Evolutionary conservation across 2,113 vertebrate genomes (phyloP), one percentile per base, ranked within the genome.

Genomic region (Anarrhichthys ocellatus): DNA sequence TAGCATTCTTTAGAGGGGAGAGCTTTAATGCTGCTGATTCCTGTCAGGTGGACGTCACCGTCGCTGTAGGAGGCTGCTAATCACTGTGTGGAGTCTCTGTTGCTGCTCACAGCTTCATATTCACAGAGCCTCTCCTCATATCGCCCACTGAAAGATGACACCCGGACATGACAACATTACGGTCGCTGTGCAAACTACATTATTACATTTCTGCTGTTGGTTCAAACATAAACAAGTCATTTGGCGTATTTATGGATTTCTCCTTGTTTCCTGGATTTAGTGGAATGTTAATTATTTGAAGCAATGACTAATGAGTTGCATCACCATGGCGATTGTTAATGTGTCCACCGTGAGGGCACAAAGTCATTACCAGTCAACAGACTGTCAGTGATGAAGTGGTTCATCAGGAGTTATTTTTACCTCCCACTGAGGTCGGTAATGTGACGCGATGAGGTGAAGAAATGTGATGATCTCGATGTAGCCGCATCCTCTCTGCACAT

Each of bases 351-450:
- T 29, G 36, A 62, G 54, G 42, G 6, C 66, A 38, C 10, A 22
- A 13, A 63, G 17, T 48, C 40, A 42, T 72, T 9, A 50, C 6
- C 50, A 52, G 9, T 24, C 34, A 9, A 67, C 62, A 69, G 4
- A 13, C 58, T 29, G 29, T 29, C 34, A 32, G 11, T 44, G 58
- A 42, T 54, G 18, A 70, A 73, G 70, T 18, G 54, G 24, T 68
- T 36, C 27, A 59, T 62, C 44, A 44, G 52, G 61, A 36, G 73
- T 56, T 9, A 63, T 10, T 18, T 58, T 9, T 38, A 7, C 32
- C 38, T 69, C 56, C 22, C 64, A 27, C 36, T 9, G 56, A 32
- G 70, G 54, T 62, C 40, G 59, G 29, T 46, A 18, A 70, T 70
- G 29, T 5, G 10, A 32, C 8, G 2, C 20, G 68, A n/a, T 59